A percentile compares a stretch with the other conserved stretches of the same genome.
These are phyloP conservation scores for Arvicanthis niloticus DNA, from an alignment of 2,113 vertebrate genomes.

Conservation along the genomic window DNA sequence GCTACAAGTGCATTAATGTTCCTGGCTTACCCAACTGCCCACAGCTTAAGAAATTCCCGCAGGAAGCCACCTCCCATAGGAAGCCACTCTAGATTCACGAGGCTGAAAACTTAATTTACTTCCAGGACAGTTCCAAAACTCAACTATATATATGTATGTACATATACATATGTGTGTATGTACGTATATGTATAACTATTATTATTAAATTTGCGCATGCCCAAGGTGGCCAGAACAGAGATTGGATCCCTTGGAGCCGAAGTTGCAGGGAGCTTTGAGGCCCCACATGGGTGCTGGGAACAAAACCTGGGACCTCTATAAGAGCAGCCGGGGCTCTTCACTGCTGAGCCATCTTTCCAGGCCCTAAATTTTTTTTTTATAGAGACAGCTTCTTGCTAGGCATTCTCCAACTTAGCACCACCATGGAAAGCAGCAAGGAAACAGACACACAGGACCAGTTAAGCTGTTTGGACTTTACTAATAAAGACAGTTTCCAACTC, in stretches of 20 bases:
- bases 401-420: not conserved
- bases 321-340: not conserved
- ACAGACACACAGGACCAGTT: not conserved
- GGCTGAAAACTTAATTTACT: not conserved
- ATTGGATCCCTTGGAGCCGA: too few species aligned
- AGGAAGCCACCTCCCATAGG: not conserved
- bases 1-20: not conserved
- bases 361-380: not conserved
- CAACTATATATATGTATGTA: too few species aligned
- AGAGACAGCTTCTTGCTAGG: not conserved
- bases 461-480: not conserved
- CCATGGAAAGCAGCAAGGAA: not conserved
- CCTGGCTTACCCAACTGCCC: not conserved
- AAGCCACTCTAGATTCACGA: not conserved
- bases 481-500: not conserved
- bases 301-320: not conserved
- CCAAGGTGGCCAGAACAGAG: not conserved
- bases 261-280: not conserved
- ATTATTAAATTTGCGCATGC: not conserved
- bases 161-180: too few species aligned
- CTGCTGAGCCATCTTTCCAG: not conserved
- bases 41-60: not conserved
- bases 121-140: not conserved
- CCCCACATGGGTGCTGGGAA: not conserved
- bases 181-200: too few species aligned